Percentiles rank a stretch among this genome's conserved stretches.
Evolutionary conservation across 2,888 invertebrate genomes (phyloP).

Genomic region (Pseudeuparius sepicola): DNA sequence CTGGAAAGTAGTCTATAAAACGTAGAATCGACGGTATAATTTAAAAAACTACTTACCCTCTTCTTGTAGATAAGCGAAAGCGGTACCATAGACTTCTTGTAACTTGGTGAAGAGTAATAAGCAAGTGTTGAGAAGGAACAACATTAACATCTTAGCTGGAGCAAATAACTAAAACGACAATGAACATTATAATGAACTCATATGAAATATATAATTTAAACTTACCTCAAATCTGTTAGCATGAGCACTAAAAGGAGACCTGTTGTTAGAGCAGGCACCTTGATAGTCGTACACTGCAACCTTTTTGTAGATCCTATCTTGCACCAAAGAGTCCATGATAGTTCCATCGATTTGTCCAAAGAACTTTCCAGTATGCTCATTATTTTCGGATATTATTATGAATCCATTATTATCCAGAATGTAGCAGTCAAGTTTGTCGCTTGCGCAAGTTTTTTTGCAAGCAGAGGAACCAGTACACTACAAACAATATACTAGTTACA

Average conservation of each 20-base stretch:
- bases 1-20: neutral
- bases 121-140: conserved; percentile 45
- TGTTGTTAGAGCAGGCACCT: conserved; percentile 67
- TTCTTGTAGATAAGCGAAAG: conserved; percentile 41
- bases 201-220: too few species aligned
- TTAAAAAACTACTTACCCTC: conserved; percentile 37
- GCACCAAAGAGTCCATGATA: conserved; percentile 86
- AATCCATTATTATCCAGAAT: conserved; percentile 92
- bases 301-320: conserved; percentile 82
- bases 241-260: conserved; percentile 52
- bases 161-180: conserved; percentile 30
- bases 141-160: conserved; percentile 47
- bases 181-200: conserved; percentile 2
- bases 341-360: conserved; percentile 92
- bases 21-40: neutral
- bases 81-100: conserved; percentile 36
- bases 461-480: conserved; percentile 61
- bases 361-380: conserved; percentile 80
- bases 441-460: conserved; percentile 78
- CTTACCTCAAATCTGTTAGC: conserved; percentile 38
- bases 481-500: conserved; percentile 2
- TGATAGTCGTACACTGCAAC: conserved; percentile 83
- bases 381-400: conserved; percentile 80
- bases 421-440: conserved; percentile 83
- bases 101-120: conserved; percentile 44